Conservation (phyloP, 2,113 vertebrate genomes). For the Rhombomys opimus region DNA sequence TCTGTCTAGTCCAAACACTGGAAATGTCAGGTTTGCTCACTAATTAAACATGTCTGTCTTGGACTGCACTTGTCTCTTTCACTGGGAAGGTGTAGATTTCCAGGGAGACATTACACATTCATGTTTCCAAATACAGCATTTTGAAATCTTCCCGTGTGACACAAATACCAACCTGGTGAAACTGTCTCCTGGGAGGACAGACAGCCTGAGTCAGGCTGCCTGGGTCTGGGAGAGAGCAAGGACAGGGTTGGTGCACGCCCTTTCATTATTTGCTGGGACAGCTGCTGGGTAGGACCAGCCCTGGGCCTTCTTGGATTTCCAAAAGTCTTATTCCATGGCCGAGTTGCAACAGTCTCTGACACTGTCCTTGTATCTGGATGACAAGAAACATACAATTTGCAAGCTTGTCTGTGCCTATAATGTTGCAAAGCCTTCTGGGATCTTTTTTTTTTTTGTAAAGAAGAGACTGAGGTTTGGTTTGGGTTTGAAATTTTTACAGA, state of each 20-base stretch:
- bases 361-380: not conserved
- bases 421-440: conserved; percentile 19
- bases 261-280: not conserved
- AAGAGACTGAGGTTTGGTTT: not conserved
- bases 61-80: conserved; percentile 83
- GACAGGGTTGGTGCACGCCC: not conserved
- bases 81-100: conserved; percentile 82
- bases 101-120: conserved; percentile 87
- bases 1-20: conserved; percentile 85
- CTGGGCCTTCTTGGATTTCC: not conserved
- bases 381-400: not conserved
- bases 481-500: not conserved
- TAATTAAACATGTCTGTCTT: conserved; percentile 89
- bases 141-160: conserved; percentile 71
- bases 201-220: conserved; percentile 11
- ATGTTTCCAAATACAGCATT: conserved; percentile 84
- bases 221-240: not conserved
- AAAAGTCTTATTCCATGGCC: not conserved
- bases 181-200: conserved; percentile 77
- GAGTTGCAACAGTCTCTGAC: not conserved
- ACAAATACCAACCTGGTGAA: conserved; percentile 83
- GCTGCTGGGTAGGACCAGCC: not conserved
- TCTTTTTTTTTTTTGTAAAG: not conserved
- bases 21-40: conserved; percentile 89
- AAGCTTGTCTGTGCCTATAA: not conserved